Evolutionary conservation across 2,888 invertebrate species (phyloP).

Genomic region (Thysanoteuthis rhombus): DNA sequence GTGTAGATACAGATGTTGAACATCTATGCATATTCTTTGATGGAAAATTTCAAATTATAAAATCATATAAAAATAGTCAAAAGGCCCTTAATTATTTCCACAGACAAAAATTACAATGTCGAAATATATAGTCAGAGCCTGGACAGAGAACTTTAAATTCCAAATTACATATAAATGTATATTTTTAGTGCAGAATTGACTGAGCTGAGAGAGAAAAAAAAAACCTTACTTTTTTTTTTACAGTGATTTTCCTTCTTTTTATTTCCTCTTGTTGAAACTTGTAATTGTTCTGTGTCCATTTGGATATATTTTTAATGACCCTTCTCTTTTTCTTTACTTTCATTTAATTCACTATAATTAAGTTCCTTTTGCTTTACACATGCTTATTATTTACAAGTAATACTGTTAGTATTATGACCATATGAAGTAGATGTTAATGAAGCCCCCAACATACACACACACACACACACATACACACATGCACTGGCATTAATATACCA

Average conservation of each 20-base stretch:
- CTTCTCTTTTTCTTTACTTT: not conserved
- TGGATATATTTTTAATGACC: slow-evolving; percentile 12
- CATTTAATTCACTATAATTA: slow-evolving; percentile 12
- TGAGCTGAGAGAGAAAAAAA: not conserved
- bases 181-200: not conserved
- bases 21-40: not conserved
- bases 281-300: not conserved
- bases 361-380: not conserved
- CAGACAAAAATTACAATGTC: not conserved
- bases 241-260: not conserved
- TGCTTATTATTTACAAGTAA: not conserved
- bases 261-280: not conserved
- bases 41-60: not conserved
- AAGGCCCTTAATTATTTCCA: slow-evolving; percentile 12
- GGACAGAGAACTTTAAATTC: not conserved
- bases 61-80: slow-evolving; percentile 12
- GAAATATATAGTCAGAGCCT: slow-evolving; percentile 12
- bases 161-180: not conserved
- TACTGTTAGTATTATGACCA: not conserved
- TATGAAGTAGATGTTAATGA: not conserved
- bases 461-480: not conserved
- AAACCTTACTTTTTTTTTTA: not conserved
- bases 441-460: not conserved
- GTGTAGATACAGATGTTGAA: not conserved
- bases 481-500: not conserved